Conservation (phyloP, 2,888 invertebrate species). For the Phaedon cochleariae region DNA sequence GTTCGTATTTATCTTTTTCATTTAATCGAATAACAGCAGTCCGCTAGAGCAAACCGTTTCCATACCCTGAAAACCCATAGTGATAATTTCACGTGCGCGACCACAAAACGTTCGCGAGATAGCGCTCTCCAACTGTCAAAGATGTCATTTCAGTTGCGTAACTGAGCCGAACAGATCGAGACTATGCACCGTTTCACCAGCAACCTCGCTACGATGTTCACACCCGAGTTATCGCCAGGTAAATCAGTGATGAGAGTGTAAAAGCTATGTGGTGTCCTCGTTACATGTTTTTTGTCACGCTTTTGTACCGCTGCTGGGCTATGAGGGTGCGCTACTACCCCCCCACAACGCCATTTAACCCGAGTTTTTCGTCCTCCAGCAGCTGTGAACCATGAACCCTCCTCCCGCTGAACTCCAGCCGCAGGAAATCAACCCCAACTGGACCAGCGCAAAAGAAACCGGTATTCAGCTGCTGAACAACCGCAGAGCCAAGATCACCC, state of each 20-base stretch:
- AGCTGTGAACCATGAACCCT: conserved; percentile 48
- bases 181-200: neutral
- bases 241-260: conserved; percentile 36
- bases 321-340: neutral
- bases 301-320: conserved; percentile 17
- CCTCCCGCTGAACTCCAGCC: neutral
- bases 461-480: conserved; percentile 54
- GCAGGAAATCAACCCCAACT: conserved; percentile 17
- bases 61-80: conserved; percentile 23
- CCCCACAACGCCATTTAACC: conserved; percentile 20
- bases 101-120: conserved; percentile 1
- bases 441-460: conserved; percentile 44
- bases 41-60: conserved; percentile 18
- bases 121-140: neutral
- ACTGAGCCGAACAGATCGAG: conserved; percentile 1
- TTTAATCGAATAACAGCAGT: conserved; percentile 32
- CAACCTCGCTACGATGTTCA: conserved; percentile 7
- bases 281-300: conserved; percentile 22
- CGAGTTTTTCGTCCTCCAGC: conserved; percentile 38
- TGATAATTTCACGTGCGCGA: conserved; percentile 2
- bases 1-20: conserved; percentile 37
- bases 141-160: neutral
- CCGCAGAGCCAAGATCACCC: conserved; percentile 55
- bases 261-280: conserved; percentile 5
- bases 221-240: conserved; percentile 34